Evolutionary conservation across 2,797 vertebrate species (phyloP).

Genomic region (Spinus olivaceus): DNA sequence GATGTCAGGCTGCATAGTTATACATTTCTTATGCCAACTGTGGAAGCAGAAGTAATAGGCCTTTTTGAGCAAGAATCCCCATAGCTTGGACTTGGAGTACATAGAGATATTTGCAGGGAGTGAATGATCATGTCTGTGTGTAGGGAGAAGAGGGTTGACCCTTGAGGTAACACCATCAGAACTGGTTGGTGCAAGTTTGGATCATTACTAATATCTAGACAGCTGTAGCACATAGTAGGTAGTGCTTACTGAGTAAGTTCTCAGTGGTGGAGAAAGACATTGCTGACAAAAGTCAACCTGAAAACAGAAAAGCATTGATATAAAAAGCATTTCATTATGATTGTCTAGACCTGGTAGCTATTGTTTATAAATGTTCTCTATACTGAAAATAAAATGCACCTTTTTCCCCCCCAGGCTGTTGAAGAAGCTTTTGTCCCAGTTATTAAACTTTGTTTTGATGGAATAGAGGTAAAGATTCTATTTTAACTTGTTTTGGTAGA

Average conservation of each 20-base stretch:
- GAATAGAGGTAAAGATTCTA: slow-evolving; percentile 82
- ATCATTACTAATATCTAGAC: background rate
- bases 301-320: background rate
- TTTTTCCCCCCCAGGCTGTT: slow-evolving; percentile 77
- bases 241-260: background rate
- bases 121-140: background rate
- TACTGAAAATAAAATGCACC: background rate
- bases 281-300: background rate
- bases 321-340: background rate
- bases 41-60: background rate
- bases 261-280: background rate
- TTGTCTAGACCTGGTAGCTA: background rate
- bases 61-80: background rate
- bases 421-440: slow-evolving; percentile 90
- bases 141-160: background rate
- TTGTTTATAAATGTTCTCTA: background rate
- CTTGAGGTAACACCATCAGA: background rate
- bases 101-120: background rate
- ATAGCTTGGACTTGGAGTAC: background rate
- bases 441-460: slow-evolving; percentile 88
- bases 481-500: background rate
- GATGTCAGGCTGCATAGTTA: background rate
- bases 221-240: background rate
- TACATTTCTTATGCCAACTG: background rate
- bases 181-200: background rate